These are phyloP conservation scores for Miichthys miiuy DNA, from an alignment of 2,797 vertebrate species.

Conservation along the genomic window DNA sequence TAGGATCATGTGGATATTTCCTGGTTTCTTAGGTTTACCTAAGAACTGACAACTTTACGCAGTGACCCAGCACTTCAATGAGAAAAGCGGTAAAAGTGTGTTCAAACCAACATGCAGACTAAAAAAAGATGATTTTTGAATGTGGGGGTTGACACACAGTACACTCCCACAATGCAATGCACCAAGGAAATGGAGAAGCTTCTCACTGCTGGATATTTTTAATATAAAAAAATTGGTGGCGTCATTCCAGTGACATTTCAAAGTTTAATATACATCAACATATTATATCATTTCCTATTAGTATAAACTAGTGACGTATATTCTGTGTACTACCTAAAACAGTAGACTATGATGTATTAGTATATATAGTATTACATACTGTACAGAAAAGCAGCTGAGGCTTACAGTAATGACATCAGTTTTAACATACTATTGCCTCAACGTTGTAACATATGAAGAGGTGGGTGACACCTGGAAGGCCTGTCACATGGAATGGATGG, in stretches of 20 bases:
- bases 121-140: background rate
- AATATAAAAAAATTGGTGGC: background rate
- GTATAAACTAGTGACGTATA: no score
- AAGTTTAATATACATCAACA: background rate
- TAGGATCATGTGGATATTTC: background rate
- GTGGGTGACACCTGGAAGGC: no score
- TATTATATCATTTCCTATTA: no score
- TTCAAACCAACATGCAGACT: background rate
- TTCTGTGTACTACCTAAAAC: no score
- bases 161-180: background rate
- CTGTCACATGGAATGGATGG: no score
- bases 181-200: background rate
- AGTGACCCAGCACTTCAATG: background rate
- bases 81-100: background rate
- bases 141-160: background rate
- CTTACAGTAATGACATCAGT: no score
- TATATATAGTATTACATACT: no score
- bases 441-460: no score
- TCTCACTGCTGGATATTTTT: background rate
- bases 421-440: no score
- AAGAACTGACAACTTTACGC: background rate
- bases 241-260: background rate
- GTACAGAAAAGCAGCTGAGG: no score
- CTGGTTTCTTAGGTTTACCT: background rate
- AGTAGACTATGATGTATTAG: no score